Conservation (phyloP, 2,888 invertebrate genomes). For the Drosophila heteroneura region DNA sequence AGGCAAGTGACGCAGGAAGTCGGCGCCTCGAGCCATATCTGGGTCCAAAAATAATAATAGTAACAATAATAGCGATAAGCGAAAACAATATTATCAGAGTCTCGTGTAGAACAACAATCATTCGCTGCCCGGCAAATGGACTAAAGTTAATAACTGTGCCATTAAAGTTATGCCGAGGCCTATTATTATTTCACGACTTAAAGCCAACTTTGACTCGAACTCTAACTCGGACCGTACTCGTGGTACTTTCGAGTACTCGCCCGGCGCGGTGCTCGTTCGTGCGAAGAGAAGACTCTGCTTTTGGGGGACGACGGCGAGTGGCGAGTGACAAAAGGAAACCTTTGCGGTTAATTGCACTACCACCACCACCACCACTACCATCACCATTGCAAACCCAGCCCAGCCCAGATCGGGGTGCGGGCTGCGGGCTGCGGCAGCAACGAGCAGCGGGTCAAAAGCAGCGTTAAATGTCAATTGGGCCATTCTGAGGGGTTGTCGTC, state of each 20-base stretch:
- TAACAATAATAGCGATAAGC: constrained; percentile 50
- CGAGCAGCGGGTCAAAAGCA: constrained; percentile 59
- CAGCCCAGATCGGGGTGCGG: not conserved
- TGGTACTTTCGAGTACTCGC: not conserved
- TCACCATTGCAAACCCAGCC: not conserved
- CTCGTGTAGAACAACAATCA: constrained; percentile 49
- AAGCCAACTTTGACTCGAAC: constrained; percentile 44
- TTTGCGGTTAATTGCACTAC: constrained; percentile 77
- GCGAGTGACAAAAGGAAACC: constrained; percentile 75
- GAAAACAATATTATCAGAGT: constrained; percentile 43
- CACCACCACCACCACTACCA: constrained; percentile 17
- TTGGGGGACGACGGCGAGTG: constrained; percentile 9
- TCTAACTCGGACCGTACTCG: constrained; percentile 4
- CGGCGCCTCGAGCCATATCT: constrained; percentile 20
- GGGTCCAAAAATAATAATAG: constrained; percentile 8
- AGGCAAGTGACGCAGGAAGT: constrained; percentile 2
- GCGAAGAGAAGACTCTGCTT: constrained; percentile 33
- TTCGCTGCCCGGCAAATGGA: constrained; percentile 46
- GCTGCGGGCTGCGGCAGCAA: not conserved
- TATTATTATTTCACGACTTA: constrained; percentile 72
- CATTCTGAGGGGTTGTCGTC: constrained; percentile 45
- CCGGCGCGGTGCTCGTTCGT: constrained; percentile 24
- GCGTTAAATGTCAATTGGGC: constrained; percentile 77
- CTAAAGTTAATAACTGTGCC: constrained; percentile 69
- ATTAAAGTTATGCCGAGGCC: constrained; percentile 64